Evolutionary conservation across 2,797 vertebrate species (phyloP), one percentile per base, ranked within the genome.

Genomic region (Lithobates sylvaticus): DNA sequence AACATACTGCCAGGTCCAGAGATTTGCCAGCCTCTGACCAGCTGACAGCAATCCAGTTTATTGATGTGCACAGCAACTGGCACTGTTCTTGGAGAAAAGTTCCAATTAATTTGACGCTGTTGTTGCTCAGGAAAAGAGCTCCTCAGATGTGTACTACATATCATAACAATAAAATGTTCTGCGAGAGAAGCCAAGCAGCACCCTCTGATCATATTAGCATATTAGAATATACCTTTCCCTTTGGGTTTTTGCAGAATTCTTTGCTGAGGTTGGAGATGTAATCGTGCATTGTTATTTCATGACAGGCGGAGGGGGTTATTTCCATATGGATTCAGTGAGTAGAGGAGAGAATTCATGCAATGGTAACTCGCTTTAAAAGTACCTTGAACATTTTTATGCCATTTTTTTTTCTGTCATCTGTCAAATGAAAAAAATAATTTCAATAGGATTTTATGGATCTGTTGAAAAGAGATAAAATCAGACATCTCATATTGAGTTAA

Each of bases 11-110:
- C 29, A 71, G 15, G 67, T 23, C 39, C 39, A 29, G 9, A 65
- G 5, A 26, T 12, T 13, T 83, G 71, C 71, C 81, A 83, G 27
- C 71, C 13, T 16, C 0, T 54, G 61, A 64, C 36, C 42, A 54
- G 5, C 82, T 70, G 65, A 65, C 74, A 77, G 34, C 32, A n/a
- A 77, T 58, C 21, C 10, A 21, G 32, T 50, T 58, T 74, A 84
- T 44, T 84, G 73, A 84, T 84, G 74, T 50, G 74, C 64, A 84
- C 54, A 84, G 81, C 13, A 61, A 39, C 79, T 81, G 79, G 79
- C 79, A 64, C 10, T 18, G 32, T 39, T 34, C 61, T 18, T 8
- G 2, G 10, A 73, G 69, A 23, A 39, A 78, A 61, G 69, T 76
- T 81, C 72, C 70, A 76, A 81, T 76, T 81, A 81, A 86, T 75